Conservation (phyloP, 2,113 vertebrate species). For the Leptobrachium leishanense region DNA sequence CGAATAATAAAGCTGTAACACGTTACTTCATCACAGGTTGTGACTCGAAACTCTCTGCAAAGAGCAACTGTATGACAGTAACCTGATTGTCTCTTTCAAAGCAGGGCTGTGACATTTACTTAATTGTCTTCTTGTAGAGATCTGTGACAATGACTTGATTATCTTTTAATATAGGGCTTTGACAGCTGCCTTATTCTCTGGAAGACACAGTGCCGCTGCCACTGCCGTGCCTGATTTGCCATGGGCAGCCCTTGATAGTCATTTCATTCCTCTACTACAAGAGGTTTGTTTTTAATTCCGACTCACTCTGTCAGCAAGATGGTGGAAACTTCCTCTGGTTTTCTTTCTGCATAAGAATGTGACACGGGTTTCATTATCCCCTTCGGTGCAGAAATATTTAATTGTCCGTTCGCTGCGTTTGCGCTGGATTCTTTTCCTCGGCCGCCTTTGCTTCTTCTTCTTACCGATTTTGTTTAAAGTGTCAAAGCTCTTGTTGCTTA, state of each 20-base stretch:
- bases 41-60: slow-evolving; percentile 4
- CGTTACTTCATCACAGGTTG: background rate
- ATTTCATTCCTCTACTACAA: slow-evolving; percentile 19
- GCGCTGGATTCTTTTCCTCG: background rate
- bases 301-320: slow-evolving; percentile 7
- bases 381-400: background rate
- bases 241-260: slow-evolving; percentile 1
- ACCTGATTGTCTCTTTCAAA: slow-evolving; percentile 14
- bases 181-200: background rate
- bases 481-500: no score
- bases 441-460: no score
- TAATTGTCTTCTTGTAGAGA: slow-evolving; percentile 9
- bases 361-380: background rate
- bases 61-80: slow-evolving; percentile 7
- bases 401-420: background rate
- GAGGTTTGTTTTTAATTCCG: slow-evolving; percentile 3
- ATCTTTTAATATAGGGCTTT: slow-evolving; percentile 12
- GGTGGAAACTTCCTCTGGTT: background rate
- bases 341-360: slow-evolving; percentile 4
- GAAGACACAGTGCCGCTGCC: background rate
- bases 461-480: no score
- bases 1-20: background rate
- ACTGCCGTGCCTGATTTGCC: slow-evolving; percentile 9
- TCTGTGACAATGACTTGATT: slow-evolving; percentile 16
- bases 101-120: slow-evolving; percentile 6